Base-by-base conservation (phyloP, 2,888 invertebrate genomes). In the Hemicrepidius hirtus region DNA sequence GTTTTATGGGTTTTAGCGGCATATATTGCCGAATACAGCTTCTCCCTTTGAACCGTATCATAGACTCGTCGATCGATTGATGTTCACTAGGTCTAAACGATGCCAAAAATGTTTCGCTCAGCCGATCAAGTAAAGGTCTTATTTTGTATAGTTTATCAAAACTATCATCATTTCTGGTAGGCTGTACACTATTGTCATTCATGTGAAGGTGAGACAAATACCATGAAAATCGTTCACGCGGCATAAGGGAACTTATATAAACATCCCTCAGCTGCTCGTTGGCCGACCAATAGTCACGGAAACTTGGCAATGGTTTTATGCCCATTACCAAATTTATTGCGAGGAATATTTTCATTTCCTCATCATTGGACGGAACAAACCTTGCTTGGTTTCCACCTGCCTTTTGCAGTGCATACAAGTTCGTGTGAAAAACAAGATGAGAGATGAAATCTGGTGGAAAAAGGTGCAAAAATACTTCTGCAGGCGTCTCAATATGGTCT, bases 61-160 rank as follows among this genome's bases (percentile, higher is more conserved):
- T 81, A 1, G 73, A 73, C 69, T 81, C 80, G 64, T 81, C 78
- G 12, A 79, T 73, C 3, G 76, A 62, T 67, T 77, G 76, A 32
- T 75, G 13, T 46, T 68, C 32, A 37, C n/a, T 32, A 13, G 10
- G 35, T 35, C 35, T 24, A 35, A 55, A 55, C 13, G 35, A 16
- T 32, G 35, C 0, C 4, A 55, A 53, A 57, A 50, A 81, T 20
- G 63, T 71, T 49, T 78, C 40, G 32, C 35, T 32, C 12, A 81
- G 44, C 35, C 37, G 46, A 60, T 75, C 46, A 16, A 81, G 21
- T 10, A 80, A 46, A 3, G 81, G 79, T 63, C 75, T 53, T 12
- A 82, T 12, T 79, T 80, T 81, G 60, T 78, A 79, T 49, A 81
- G 67, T 75, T 78, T 78, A 55, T 80, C 78, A 72, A 71, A 80